Conservation (phyloP, 2,888 invertebrate species). For the Notodonta dromedarius region DNA sequence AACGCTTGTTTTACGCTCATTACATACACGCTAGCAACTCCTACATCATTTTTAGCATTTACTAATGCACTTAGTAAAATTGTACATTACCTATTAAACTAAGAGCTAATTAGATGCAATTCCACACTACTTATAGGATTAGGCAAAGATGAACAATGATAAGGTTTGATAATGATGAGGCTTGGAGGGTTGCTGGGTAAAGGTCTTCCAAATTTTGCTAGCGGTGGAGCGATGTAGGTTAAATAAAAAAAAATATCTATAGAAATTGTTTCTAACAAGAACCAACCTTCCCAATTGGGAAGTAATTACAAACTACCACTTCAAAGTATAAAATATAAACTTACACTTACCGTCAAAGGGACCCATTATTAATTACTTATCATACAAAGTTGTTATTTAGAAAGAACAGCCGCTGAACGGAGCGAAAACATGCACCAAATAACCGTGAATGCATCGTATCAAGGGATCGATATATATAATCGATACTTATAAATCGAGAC, state of each 20-base stretch:
- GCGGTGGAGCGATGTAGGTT: too few species aligned
- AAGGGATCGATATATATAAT: conserved; percentile 80
- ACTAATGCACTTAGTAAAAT: too few species aligned
- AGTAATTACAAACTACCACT: conserved; percentile 29
- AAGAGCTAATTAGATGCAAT: too few species aligned
- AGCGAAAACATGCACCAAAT: conserved; percentile 71
- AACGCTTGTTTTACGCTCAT: neutral
- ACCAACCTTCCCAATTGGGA: conserved; percentile 12
- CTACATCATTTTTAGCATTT: too few species aligned
- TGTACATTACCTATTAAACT: too few species aligned
- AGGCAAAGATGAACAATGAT: too few species aligned
- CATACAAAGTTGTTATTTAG: conserved; percentile 60
- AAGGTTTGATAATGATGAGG: too few species aligned
- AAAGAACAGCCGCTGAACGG: conserved; percentile 48
- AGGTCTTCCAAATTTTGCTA: too few species aligned
- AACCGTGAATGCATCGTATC: conserved; percentile 74
- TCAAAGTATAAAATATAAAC: conserved; percentile 32
- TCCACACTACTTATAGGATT: too few species aligned
- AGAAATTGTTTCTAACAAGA: conserved; percentile 24
- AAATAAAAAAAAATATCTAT: too few species aligned
- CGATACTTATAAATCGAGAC: conserved; percentile 83
- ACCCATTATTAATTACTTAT: conserved; percentile 55
- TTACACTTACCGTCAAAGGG: conserved; percentile 33
- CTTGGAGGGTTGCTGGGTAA: too few species aligned
- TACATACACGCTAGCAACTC: too few species aligned